Evolutionary conservation across 2,888 invertebrate genomes (phyloP), one percentile per base, ranked within the genome.

Genomic region (Polymixis lichenea): DNA sequence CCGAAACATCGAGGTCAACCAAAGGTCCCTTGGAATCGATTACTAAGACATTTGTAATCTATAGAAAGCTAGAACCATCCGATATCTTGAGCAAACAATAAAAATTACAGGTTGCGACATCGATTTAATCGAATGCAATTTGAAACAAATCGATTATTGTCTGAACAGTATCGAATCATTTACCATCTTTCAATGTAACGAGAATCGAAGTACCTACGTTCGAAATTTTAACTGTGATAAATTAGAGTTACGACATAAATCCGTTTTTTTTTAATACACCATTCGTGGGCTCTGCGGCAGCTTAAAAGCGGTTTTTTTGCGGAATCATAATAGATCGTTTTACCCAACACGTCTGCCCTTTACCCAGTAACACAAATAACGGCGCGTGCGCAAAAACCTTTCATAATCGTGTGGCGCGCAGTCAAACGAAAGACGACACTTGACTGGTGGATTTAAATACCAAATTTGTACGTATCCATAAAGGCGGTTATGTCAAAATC

Each of bases 321-420:
- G 87, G 90, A 86, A 88, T 86, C 80, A 88, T 89, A 89, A 91
- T 90, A 83, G 86, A 88, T 76, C 83, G 86, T 87, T 90, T 88
- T 86, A 85, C 77, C 32, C 80, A 77, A 82, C 90, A 89, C 91
- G 92, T 92, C 92, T 93, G 95, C 95, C 96, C 95, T 95, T 95
- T 95, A 95, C 96, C 96, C 87, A 95, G 92, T 95, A 92, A 95
- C 95, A 95, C 92, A 91, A 92, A 95, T 95, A 92, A 85, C 82
- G 87, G 86, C 89, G 89, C 88, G 90, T 89, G 89, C 88, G 91
- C 91, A 91, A 92, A 93, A 91, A 89, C 89, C 87, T 90, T 90
- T 86, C 89, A 88, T 89, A 87, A 90, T 87, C 84, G 75, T 73
- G 64, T 79, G 67, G 43, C 38, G 6, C 58, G 28, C 68, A 68